Evolutionary conservation across 2,113 vertebrate genomes (phyloP).

Genomic region (Ploceus nigricollis): DNA sequence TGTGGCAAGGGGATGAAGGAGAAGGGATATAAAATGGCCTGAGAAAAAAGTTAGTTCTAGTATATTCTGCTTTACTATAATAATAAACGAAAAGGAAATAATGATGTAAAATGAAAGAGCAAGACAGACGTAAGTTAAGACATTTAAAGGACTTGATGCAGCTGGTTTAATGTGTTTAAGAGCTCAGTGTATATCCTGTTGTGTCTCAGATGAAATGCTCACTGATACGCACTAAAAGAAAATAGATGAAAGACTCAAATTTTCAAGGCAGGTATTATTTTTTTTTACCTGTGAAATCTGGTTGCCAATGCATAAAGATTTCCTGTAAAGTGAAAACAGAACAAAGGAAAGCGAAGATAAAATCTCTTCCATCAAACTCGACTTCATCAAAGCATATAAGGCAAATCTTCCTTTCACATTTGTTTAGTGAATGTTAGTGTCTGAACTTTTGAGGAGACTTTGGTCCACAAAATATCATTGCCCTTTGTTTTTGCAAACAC

Average conservation of each 20-base stretch:
- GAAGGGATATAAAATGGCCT: background rate
- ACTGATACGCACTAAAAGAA: background rate
- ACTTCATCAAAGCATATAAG: background rate
- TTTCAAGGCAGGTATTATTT: conserved; percentile 21
- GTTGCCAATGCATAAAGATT: conserved; percentile 33
- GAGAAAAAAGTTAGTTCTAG: background rate
- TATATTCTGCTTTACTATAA: background rate
- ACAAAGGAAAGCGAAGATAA: background rate
- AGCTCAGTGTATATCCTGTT: background rate
- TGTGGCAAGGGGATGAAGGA: background rate
- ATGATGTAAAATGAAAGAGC: background rate
- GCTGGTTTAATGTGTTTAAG: conserved; percentile 35
- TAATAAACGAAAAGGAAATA: background rate
- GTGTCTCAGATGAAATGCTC: background rate
- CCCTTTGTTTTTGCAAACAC: background rate
- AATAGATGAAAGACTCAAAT: conserved; percentile 45
- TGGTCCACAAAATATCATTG: background rate
- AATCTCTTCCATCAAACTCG: conserved; percentile 5
- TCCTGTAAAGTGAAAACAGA: conserved; percentile 25
- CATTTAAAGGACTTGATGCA: background rate
- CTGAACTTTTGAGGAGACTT: background rate
- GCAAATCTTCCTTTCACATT: background rate
- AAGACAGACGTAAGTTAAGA: background rate
- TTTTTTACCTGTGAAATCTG: conserved; percentile 24
- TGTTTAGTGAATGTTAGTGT: background rate